Percentiles rank a stretch among this genome's conserved stretches.
Conservation (phyloP, 2,888 invertebrate genomes). For the Pachymerium ferrugineum region DNA sequence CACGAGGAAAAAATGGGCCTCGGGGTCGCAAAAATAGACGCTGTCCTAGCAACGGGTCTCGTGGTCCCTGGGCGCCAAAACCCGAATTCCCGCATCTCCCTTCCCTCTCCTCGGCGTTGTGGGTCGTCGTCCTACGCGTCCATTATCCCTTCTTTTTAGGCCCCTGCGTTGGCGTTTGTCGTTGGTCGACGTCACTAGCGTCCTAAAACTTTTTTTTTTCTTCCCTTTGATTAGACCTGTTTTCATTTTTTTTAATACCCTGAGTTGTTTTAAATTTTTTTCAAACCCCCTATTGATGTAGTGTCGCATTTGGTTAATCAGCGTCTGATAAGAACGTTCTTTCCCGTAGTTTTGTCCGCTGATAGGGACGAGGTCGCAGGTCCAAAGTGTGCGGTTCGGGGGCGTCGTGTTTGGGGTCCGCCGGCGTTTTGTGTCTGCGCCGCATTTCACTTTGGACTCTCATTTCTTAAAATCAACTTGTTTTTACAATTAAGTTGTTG, state of each 20-base stretch:
- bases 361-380: slow-evolving; percentile 22
- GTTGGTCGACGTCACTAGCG: background rate
- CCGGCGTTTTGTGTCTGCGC: slow-evolving; percentile 27
- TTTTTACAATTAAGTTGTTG: background rate
- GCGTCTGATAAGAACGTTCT: slow-evolving; percentile 17
- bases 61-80: slow-evolving; percentile 28
- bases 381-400: slow-evolving; percentile 27
- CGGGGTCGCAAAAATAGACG: slow-evolving; percentile 31
- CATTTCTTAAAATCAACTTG: background rate
- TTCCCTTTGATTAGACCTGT: too few relatives aligned
- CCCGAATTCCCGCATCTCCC: slow-evolving; percentile 7
- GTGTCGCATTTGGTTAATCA: slow-evolving; percentile 23
- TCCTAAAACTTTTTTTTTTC: background rate
- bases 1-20: slow-evolving; percentile 29
- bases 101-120: slow-evolving; percentile 24
- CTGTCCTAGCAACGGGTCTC: slow-evolving; percentile 29
- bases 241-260: too few relatives aligned
- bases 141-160: slow-evolving; percentile 8
- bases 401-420: slow-evolving; percentile 25
- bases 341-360: slow-evolving; percentile 16
- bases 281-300: background rate
- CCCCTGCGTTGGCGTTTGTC: background rate
- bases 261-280: background rate
- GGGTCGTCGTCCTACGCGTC: slow-evolving; percentile 11
- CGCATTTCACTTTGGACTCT: slow-evolving; percentile 13